Percentiles rank a stretch among this genome's conserved stretches.
phyloP scores from a whole-genome alignment of 2,113 vertebrate species.

The Ceratotherium simum region DNA sequence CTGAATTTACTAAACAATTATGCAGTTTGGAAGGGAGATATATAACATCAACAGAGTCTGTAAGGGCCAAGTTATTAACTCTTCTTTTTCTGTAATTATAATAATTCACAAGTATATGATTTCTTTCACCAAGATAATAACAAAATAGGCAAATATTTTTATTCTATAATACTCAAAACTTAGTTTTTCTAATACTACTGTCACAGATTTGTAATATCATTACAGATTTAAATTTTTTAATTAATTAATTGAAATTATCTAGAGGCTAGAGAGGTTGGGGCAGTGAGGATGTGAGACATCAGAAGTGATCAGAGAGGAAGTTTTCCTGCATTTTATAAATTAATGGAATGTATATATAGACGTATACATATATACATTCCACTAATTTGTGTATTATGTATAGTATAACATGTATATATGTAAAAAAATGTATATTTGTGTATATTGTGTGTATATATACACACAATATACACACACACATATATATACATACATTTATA shows the following conservation, averaged over 20 bases:
- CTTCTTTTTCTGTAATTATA: conserved; percentile 5
- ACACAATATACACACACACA: background rate
- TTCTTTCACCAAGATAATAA: background rate
- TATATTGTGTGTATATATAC: background rate
- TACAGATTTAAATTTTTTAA: background rate
- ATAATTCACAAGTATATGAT: background rate
- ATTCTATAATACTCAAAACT: background rate
- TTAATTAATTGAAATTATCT: background rate
- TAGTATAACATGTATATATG: background rate
- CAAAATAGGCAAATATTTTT: conserved; percentile 8
- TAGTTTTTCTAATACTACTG: background rate
- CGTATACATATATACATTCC: background rate
- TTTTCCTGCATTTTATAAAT: background rate
- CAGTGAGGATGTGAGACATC: background rate
- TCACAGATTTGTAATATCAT: background rate
- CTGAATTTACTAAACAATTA: background rate
- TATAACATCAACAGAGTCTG: background rate
- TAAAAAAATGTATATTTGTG: too few relatives aligned
- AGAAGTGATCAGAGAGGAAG: background rate
- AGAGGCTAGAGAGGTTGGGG: background rate
- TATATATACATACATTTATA: background rate
- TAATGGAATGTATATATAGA: background rate
- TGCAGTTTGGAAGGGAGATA: background rate
- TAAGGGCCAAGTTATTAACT: background rate
- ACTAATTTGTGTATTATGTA: background rate